phyloP scores from a whole-genome alignment of 2,113 vertebrate species.

The Microcebus tavaratra region DNA sequence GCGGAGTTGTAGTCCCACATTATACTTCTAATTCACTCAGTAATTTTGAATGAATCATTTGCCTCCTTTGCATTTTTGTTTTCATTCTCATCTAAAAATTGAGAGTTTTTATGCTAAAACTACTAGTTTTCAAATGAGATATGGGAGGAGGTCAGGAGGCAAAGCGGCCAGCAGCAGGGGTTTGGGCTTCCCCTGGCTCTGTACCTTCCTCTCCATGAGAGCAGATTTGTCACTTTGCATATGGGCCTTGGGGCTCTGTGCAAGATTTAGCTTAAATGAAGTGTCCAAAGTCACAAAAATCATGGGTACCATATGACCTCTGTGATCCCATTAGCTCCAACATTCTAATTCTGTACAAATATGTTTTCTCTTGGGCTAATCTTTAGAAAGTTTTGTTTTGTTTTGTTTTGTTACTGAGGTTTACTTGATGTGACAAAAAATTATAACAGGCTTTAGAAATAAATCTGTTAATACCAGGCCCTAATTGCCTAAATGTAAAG shows the following conservation, averaged over 20 bases:
- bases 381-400: background rate
- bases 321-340: background rate
- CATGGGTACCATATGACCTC: background rate
- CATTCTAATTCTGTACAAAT: background rate
- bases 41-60: conserved; percentile 54
- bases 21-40: background rate
- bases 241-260: background rate
- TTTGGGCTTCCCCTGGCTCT: background rate
- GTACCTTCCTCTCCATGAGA: rapidly evolving
- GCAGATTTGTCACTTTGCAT: background rate
- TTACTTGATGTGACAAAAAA: background rate
- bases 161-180: background rate
- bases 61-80: conserved; percentile 60
- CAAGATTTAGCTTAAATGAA: background rate
- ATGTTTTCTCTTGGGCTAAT: background rate
- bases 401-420: background rate
- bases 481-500: background rate
- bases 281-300: background rate
- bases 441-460: conserved; percentile 27
- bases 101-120: conserved; percentile 32
- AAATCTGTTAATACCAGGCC: background rate
- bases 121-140: conserved; percentile 26
- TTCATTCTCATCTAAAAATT: conserved; percentile 47
- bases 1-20: background rate
- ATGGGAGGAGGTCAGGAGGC: background rate